phyloP scores from a whole-genome alignment of 2,888 invertebrate genomes.

The Ecdyonurus torrentis region DNA sequence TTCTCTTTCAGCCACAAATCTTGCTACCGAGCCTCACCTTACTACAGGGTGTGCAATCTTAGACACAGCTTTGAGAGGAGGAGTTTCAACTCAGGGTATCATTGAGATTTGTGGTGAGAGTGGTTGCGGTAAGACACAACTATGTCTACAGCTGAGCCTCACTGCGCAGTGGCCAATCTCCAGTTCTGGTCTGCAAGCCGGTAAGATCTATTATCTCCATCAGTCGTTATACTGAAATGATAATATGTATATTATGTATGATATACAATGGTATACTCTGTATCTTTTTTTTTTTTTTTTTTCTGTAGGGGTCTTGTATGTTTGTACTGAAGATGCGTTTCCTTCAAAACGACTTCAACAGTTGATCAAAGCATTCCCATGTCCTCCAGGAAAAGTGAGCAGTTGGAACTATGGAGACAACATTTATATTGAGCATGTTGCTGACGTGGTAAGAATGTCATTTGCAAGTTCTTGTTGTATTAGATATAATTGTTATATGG shows the following conservation, averaged over 20 bases:
- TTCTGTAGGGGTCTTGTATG: conserved; percentile 41
- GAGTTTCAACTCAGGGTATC: conserved; percentile 46
- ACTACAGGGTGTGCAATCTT: conserved; percentile 39
- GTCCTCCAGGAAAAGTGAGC: conserved; percentile 17
- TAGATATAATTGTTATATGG: conserved; percentile 1
- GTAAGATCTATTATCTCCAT: too few species aligned
- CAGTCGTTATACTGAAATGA: too few species aligned
- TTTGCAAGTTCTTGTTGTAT: conserved; percentile 22
- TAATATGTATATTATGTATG: too few species aligned
- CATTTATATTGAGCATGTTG: conserved; percentile 47
- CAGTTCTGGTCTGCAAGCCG: too few species aligned
- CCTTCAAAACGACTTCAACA: conserved; percentile 49
- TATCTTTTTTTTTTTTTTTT: too few species aligned
- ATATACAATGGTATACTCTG: too few species aligned
- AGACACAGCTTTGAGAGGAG: conserved; percentile 45
- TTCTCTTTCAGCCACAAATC: neutral
- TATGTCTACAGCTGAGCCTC: conserved; percentile 52
- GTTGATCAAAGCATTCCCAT: conserved; percentile 22
- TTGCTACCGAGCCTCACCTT: conserved; percentile 12
- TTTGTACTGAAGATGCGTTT: conserved; percentile 63
- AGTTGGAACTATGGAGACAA: conserved; percentile 33
- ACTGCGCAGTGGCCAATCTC: conserved; percentile 38
- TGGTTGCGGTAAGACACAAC: conserved; percentile 66
- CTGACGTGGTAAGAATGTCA: too few species aligned
- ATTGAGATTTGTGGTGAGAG: conserved; percentile 69